These are phyloP conservation scores for Aphelinus atriplicis DNA, from an alignment of 1,140 invertebrate genomes.

Conservation along the genomic window DNA sequence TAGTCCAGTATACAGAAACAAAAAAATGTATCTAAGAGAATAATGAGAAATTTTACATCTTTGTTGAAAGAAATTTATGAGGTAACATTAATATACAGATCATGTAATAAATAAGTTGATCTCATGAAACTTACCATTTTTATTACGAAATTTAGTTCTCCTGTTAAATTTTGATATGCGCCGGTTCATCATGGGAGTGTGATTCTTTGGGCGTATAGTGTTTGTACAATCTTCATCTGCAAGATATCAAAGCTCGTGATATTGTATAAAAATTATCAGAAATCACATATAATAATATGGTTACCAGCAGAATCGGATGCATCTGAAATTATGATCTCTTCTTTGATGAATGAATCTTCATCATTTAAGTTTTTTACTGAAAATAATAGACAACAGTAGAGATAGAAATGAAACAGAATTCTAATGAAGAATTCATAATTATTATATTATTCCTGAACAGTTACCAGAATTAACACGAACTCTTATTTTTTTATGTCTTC, in stretches of 20 bases:
- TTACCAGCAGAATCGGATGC: slow-evolving; percentile 3
- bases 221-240: background rate
- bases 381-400: too few species aligned
- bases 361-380: background rate
- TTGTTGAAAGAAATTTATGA: too few species aligned
- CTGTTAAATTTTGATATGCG: background rate
- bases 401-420: too few species aligned
- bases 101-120: background rate
- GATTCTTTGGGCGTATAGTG: background rate
- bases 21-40: too few species aligned
- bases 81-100: too few species aligned
- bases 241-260: background rate
- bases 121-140: background rate
- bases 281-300: background rate
- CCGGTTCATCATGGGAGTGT: background rate
- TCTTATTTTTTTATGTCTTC: too few species aligned
- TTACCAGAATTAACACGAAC: too few species aligned
- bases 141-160: background rate
- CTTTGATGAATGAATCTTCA: slow-evolving; percentile 23
- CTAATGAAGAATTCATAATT: too few species aligned
- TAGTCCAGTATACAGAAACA: too few species aligned
- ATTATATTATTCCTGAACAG: too few species aligned
- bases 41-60: too few species aligned
- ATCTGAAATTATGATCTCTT: slow-evolving; percentile 34
- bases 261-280: background rate